A percentile compares a stretch with the other conserved stretches of the same genome.
These are phyloP conservation scores for Neocrepidodera transversa DNA, from an alignment of 2,888 invertebrate species.

Conservation along the genomic window DNA sequence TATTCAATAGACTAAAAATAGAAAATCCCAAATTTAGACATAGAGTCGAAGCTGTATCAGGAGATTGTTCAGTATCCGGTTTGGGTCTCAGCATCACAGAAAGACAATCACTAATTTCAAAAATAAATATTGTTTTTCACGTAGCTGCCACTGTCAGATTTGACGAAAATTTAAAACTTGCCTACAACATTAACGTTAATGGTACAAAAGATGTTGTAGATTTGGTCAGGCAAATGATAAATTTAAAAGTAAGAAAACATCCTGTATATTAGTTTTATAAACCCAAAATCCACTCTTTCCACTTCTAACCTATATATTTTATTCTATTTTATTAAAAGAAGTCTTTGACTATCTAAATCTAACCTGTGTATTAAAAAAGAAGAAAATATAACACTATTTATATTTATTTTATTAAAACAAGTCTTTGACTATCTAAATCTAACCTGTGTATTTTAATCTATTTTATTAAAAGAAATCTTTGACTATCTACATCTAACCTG, in stretches of 20 bases:
- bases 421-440: no score
- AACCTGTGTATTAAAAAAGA: no score
- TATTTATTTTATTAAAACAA: no score
- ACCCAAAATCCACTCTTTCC: no score
- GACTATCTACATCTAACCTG: no score
- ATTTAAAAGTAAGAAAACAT: constrained; percentile 53
- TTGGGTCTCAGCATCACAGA: constrained; percentile 70
- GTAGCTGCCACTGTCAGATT: constrained; percentile 92
- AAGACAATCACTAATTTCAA: constrained; percentile 67
- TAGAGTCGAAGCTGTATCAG: constrained; percentile 72
- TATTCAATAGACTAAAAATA: constrained; percentile 64
- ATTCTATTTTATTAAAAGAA: no score
- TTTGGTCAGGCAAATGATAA: constrained; percentile 70
- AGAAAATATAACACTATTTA: no score
- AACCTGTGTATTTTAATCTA: no score
- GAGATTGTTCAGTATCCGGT: constrained; percentile 71
- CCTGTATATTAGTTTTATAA: no score
- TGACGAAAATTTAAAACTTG: constrained; percentile 80
- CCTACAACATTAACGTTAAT: constrained; percentile 79
- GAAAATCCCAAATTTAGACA: constrained; percentile 68
- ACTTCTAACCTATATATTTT: no score
- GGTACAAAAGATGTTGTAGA: constrained; percentile 80
- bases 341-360: no score
- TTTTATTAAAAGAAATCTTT: no score
- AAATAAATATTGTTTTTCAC: constrained; percentile 79